phyloP scores from a whole-genome alignment of 1,140 invertebrate genomes.

The Drosophila mojavensis region DNA sequence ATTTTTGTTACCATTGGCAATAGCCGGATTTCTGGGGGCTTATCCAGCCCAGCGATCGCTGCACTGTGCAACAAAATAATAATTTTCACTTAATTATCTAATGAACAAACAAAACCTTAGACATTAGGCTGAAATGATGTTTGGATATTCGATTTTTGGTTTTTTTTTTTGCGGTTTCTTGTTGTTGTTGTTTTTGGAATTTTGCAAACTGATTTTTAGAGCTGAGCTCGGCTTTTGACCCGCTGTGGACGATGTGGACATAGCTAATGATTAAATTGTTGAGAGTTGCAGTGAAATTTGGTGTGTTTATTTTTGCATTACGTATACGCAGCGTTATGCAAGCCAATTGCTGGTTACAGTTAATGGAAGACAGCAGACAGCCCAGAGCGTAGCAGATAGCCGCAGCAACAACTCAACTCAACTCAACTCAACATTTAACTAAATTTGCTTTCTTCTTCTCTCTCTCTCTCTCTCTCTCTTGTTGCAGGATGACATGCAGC shows the following conservation, averaged over 20 bases:
- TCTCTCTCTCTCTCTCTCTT: conserved; percentile 4
- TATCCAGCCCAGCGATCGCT: conserved; percentile 30
- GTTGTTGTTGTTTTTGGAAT: conserved; percentile 43
- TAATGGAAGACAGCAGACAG: conserved; percentile 20
- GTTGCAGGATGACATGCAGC: conserved; percentile 66
- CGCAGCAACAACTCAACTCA: not conserved
- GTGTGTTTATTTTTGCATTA: conserved; percentile 21
- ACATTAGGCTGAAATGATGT: conserved; percentile 36
- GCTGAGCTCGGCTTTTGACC: conserved; percentile 25
- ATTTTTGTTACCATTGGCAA: conserved; percentile 47
- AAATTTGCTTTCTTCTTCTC: not conserved
- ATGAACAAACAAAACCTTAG: conserved; percentile 45
- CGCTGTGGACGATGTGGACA: conserved; percentile 44
- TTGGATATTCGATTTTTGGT: not conserved
- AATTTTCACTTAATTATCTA: conserved; percentile 81
- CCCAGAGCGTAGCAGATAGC: not conserved
- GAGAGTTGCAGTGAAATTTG: conserved; percentile 34
- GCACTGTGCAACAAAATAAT: conserved; percentile 41
- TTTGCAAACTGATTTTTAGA: conserved; percentile 62
- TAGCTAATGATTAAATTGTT: conserved; percentile 76
- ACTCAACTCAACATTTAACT: conserved; percentile 7
- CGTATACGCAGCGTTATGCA: conserved; percentile 49
- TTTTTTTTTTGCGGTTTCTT: not conserved
- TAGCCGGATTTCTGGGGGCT: conserved; percentile 20
- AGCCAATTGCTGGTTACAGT: conserved; percentile 18